These are phyloP conservation scores for Hydrozoanthus gracilis DNA, from an alignment of 92 coral and sea anemone species.

Conservation along the genomic window DNA sequence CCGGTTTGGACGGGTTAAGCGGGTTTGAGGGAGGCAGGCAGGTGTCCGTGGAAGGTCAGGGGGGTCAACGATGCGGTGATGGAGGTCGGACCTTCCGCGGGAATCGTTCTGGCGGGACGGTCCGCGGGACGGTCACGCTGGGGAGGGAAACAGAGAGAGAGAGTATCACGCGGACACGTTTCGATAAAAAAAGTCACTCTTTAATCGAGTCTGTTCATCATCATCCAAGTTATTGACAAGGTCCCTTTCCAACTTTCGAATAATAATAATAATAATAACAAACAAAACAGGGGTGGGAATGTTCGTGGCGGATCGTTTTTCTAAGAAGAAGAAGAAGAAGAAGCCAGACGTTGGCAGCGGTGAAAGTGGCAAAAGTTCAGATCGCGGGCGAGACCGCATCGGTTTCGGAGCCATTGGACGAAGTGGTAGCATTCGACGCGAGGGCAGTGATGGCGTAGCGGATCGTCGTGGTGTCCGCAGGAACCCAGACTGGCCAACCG, in stretches of 20 bases:
- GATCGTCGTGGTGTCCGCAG: not conserved
- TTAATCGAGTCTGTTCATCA: not conserved
- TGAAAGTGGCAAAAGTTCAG: not conserved
- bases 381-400: not conserved
- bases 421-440: not conserved
- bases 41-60: not conserved
- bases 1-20: not conserved
- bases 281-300: conserved; percentile 9
- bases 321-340: conserved; percentile 12
- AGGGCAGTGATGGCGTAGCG: not conserved
- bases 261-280: not conserved
- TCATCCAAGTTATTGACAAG: not conserved
- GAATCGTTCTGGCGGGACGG: no score
- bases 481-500: not conserved
- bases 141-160: not conserved
- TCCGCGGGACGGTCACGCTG: no score
- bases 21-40: not conserved
- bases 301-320: conserved; percentile 19
- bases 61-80: not conserved
- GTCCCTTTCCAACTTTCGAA: not conserved
- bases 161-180: no score
- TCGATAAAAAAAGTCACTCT: no score
- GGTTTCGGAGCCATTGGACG: not conserved
- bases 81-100: no score
- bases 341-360: not conserved